Base-by-base conservation (phyloP, 2,797 vertebrate genomes). In the Pristis pectinata region DNA sequence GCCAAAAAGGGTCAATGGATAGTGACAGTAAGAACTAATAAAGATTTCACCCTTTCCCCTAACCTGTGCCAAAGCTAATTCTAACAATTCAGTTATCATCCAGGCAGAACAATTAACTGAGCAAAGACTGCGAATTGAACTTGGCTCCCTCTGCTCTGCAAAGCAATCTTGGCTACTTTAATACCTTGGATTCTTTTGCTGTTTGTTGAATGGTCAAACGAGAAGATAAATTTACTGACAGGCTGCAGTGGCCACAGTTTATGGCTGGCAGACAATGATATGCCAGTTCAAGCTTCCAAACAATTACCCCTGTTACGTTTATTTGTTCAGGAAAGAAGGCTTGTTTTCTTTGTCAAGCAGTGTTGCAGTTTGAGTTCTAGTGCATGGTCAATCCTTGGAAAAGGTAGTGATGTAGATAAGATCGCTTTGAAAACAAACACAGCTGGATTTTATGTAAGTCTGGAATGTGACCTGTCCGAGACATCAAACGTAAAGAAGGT, bases 381-480 rank as follows among this genome's bases (percentile, higher is more conserved):
- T 94, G 92, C 92, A 94, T 49, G 49, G 41, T 74, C 92, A 72
- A 7, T 94, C 70, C 41, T 34, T 76, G 67, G 67, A 72, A 49
- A 74, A 49, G 37, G 37, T 7, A 34, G 11, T 27, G 5, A 53
- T 76, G 49, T 53, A 74, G 72, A 56, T 94, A 76, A 74, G 41
- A 64, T 70, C 64, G 9, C 24, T 72, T 93, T 70, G 49, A 93
- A 70, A 74, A 94, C 72, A 94, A 94, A 76, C 92, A 76, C 92
- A 94, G 92, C 44, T 94, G 92, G 44, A 10, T 94, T 56, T 49
- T 93, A 49, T 74, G 67, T 94, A 56, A 53, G 70, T 72, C 70
- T 76, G 92, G 70, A 74, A 94, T 94, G 92, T 94, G 92, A 93
- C 92, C 70, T 93, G 92, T 10, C 92, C 67, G n/a, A 49, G 92